phyloP scores from a whole-genome alignment of 1,140 invertebrate genomes.

The Ceratina calcarata region DNA sequence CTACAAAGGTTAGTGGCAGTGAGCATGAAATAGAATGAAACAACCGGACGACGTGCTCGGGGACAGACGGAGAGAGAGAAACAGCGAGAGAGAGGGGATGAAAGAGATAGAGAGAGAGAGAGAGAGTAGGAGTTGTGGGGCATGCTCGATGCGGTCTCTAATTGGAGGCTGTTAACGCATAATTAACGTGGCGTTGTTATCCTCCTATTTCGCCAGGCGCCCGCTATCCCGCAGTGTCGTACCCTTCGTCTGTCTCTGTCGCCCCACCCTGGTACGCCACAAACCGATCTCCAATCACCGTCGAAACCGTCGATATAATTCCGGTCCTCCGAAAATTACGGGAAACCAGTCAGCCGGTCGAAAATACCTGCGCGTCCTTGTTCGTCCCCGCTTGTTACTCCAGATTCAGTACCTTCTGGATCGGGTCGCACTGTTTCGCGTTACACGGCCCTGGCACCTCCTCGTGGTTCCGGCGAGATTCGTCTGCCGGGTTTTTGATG shows the following conservation, averaged over 20 bases:
- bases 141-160: slow-evolving; percentile 65
- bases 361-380: slow-evolving; percentile 40
- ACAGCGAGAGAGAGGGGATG: no score
- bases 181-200: slow-evolving; percentile 70
- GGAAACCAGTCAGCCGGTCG: slow-evolving; percentile 57
- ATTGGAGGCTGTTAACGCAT: slow-evolving; percentile 70
- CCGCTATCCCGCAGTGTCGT: slow-evolving; percentile 33
- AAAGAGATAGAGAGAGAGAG: not conserved
- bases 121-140: not conserved
- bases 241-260: slow-evolving; percentile 27
- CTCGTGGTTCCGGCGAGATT: no score
- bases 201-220: slow-evolving; percentile 57
- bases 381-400: not conserved
- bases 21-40: slow-evolving; percentile 45
- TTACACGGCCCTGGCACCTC: no score
- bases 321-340: slow-evolving; percentile 58
- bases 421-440: no score
- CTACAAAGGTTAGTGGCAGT: slow-evolving; percentile 47
- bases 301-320: slow-evolving; percentile 59
- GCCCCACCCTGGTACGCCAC: slow-evolving; percentile 33
- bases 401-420: no score
- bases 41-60: not conserved
- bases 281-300: slow-evolving; percentile 57
- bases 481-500: not conserved
- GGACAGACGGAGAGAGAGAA: not conserved